Base-by-base conservation (phyloP, 2,113 vertebrate genomes). In the Anser cygnoides region DNA sequence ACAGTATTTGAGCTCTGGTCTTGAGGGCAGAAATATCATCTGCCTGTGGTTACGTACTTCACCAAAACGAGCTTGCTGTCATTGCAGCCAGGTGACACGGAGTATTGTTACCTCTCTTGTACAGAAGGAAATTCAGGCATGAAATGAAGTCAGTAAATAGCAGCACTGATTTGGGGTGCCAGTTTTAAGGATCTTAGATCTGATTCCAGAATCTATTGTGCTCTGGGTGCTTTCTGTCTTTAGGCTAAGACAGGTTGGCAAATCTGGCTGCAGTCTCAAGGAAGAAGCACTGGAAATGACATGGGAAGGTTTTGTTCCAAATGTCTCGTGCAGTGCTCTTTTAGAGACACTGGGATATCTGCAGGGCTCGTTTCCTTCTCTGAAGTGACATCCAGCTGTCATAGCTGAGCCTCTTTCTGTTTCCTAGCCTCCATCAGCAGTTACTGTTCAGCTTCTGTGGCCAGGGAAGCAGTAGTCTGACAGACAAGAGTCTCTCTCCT, bases 21-120 rank as follows among this genome's bases (percentile, higher is more conserved):
- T 85, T 85, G 58, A 87, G 44, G 84, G 89, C 63, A 79, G 29
- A 80, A 87, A 54, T 89, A 52, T 46, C 81, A n/a, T 87, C 46
- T 87, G 94, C 59, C 59, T n/a, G 55, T 78, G 14, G 41, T 81
- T 95, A 59, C 23, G 21, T 82, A 39, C 65, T 92, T 96, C 25
- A 84, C 84, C 73, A 96, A 68, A 93, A 89, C 86, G 84, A 94
- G 75, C 92, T 74, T 93, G 62, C 92, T 89, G 70, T 87, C 84
- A 46, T 87, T 92, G 54, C 74, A 82, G 49, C 49, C 35, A 35
- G 49, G 74, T 77, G 85, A 58, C 67, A 28, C 29, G 75, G 44
- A 94, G 61, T 18, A 28, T 39, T 93, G 59, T 82, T 91, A 49
- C 77, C 33, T 84, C 77, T 1, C 1, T 89, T 93, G 87, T 78